phyloP scores from a whole-genome alignment of 2,888 invertebrate species.

The Scaptomyza flava region DNA sequence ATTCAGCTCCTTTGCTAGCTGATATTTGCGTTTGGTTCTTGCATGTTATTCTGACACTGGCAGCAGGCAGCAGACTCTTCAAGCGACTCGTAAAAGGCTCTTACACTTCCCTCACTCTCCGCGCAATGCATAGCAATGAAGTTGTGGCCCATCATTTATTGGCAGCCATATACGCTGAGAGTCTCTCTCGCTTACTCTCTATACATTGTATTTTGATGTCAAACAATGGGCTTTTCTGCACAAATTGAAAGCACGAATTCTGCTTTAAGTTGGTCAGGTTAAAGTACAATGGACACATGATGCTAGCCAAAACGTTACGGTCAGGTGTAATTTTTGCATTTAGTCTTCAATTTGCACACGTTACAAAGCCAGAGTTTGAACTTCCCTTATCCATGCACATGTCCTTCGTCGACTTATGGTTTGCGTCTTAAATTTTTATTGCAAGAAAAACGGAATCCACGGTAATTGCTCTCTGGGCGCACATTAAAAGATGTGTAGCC shows the following conservation, averaged over 20 bases:
- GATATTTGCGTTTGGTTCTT: slow-evolving; percentile 40
- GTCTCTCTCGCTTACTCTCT: neutral
- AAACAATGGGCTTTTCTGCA: slow-evolving; percentile 52
- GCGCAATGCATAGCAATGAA: slow-evolving; percentile 62
- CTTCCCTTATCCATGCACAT: slow-evolving; percentile 8
- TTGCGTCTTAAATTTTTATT: slow-evolving; percentile 75
- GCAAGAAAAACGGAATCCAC: slow-evolving; percentile 72
- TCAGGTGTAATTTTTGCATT: slow-evolving; percentile 74
- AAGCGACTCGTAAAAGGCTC: slow-evolving; percentile 60
- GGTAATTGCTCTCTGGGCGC: slow-evolving; percentile 75
- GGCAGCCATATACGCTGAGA: slow-evolving; percentile 18
- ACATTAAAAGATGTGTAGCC: slow-evolving; percentile 75
- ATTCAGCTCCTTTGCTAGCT: slow-evolving; percentile 8
- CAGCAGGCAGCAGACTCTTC: slow-evolving; percentile 48
- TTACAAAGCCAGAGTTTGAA: slow-evolving; percentile 23
- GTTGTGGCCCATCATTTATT: slow-evolving; percentile 42
- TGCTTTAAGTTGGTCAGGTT: slow-evolving; percentile 36
- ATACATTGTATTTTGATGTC: slow-evolving; percentile 52
- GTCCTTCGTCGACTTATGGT: slow-evolving; percentile 14
- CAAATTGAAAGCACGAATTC: slow-evolving; percentile 60
- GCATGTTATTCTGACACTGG: slow-evolving; percentile 63
- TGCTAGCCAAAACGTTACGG: slow-evolving; percentile 51
- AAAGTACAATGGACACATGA: slow-evolving; percentile 31
- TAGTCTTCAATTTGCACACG: slow-evolving; percentile 64
- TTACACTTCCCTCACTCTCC: slow-evolving; percentile 24